phyloP scores from a whole-genome alignment of 2,113 vertebrate genomes.

The Clarias gariepinus region DNA sequence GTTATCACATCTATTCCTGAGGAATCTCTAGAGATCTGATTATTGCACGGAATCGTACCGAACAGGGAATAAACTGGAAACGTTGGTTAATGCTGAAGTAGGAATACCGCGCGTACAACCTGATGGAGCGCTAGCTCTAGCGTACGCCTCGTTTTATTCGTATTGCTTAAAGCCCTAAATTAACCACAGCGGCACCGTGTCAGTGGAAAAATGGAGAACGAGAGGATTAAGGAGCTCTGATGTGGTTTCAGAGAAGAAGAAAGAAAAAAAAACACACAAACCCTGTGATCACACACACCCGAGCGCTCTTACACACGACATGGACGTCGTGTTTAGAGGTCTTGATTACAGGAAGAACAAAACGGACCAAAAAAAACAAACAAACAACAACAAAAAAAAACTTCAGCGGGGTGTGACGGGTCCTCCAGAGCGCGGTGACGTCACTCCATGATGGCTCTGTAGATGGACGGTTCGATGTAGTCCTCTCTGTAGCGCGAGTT shows the following conservation, averaged over 20 bases:
- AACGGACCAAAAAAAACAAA: background rate
- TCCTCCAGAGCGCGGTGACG: too few species aligned
- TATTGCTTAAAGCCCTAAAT: too few species aligned
- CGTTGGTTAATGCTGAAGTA: too few species aligned
- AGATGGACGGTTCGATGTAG: constrained; percentile 91
- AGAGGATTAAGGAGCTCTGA: background rate
- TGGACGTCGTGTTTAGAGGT: background rate
- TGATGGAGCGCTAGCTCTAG: too few species aligned
- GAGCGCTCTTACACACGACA: background rate
- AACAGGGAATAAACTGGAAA: too few species aligned
- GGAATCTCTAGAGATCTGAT: background rate
- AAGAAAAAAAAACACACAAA: background rate
- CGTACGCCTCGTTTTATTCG: too few species aligned
- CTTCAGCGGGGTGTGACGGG: background rate
- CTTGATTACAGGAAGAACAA: background rate
- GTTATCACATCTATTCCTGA: background rate
- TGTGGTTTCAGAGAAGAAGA: too few species aligned
- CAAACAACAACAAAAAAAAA: too few species aligned
- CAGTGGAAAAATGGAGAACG: background rate
- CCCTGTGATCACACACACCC: too few species aligned
- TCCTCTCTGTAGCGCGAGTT: constrained; percentile 96
- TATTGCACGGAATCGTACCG: too few species aligned
- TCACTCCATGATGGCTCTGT: constrained; percentile 97
- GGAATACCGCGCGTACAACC: too few species aligned
- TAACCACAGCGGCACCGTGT: background rate